Percentiles rank a stretch among this genome's conserved stretches.
phyloP scores from a whole-genome alignment of 2,797 vertebrate genomes.

The Premnoplex brunnescens region DNA sequence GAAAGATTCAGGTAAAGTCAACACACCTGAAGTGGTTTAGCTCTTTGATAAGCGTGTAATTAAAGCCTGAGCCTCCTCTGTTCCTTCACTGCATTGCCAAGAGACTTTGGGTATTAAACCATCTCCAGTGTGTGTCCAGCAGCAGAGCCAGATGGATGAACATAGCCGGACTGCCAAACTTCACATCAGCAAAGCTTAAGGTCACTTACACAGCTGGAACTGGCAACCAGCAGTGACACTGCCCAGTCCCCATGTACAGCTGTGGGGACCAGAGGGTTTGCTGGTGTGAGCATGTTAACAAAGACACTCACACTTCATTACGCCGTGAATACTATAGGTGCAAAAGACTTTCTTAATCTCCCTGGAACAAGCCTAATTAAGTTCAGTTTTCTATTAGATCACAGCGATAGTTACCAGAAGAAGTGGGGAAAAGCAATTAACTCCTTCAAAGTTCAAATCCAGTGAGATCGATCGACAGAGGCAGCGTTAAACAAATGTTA shows the following conservation, averaged over 20 bases:
- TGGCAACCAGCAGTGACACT: accelerated
- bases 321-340: not conserved
- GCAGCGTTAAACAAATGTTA: not conserved
- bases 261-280: too few relatives aligned
- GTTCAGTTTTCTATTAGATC: not conserved
- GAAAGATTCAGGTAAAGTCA: not conserved
- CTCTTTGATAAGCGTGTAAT: not conserved
- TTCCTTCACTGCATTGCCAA: not conserved
- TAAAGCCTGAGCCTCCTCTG: not conserved
- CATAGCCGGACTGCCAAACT: accelerated
- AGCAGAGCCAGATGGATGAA: accelerated
- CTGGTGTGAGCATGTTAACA: not conserved
- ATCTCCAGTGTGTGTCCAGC: accelerated
- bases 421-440: conserved; percentile 12
- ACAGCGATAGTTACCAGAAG: not conserved
- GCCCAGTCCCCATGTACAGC: accelerated
- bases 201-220: accelerated
- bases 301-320: not conserved
- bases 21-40: not conserved
- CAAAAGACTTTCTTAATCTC: not conserved
- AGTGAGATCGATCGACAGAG: not conserved
- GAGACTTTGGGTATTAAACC: not conserved
- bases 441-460: not conserved
- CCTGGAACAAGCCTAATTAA: conserved; percentile 4
- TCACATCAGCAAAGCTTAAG: accelerated